Percentiles rank a stretch among this genome's conserved stretches.
phyloP scores from a whole-genome alignment of 2,797 vertebrate species.

The Yasuhikotakia modesta region DNA sequence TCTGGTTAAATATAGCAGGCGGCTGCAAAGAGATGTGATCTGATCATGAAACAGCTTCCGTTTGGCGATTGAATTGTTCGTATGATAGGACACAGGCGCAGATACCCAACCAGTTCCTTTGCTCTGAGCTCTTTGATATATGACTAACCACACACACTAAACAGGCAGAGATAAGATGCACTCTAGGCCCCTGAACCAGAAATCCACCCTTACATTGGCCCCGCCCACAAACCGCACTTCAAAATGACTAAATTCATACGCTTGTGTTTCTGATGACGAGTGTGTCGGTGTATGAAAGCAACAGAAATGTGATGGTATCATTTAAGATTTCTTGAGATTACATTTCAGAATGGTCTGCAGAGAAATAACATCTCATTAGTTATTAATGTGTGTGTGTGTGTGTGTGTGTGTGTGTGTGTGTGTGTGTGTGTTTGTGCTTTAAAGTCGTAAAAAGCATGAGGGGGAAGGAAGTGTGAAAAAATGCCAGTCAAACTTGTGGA shows the following conservation, averaged over 20 bases:
- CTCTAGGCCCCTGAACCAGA: constrained; percentile 57
- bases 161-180: constrained; percentile 61
- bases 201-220: constrained; percentile 9
- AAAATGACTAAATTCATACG: background rate
- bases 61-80: constrained; percentile 31
- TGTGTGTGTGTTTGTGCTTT: too few species aligned
- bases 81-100: constrained; percentile 16
- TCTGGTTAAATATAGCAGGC: constrained; percentile 63
- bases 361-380: background rate
- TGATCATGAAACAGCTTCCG: constrained; percentile 60
- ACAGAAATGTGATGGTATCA: background rate
- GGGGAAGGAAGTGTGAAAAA: too few species aligned
- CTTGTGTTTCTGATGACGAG: background rate
- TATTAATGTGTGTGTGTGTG: too few species aligned
- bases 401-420: too few species aligned
- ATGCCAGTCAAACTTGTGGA: too few species aligned
- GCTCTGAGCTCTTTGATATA: constrained; percentile 47
- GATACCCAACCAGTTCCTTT: constrained; percentile 4
- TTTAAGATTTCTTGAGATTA: background rate
- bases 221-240: background rate
- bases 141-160: background rate
- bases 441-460: too few species aligned
- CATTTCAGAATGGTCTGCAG: background rate
- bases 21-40: constrained; percentile 16
- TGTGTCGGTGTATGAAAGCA: background rate